Base-by-base conservation (phyloP, 2,797 vertebrate genomes). In the Argyrosomus regius region DNA sequence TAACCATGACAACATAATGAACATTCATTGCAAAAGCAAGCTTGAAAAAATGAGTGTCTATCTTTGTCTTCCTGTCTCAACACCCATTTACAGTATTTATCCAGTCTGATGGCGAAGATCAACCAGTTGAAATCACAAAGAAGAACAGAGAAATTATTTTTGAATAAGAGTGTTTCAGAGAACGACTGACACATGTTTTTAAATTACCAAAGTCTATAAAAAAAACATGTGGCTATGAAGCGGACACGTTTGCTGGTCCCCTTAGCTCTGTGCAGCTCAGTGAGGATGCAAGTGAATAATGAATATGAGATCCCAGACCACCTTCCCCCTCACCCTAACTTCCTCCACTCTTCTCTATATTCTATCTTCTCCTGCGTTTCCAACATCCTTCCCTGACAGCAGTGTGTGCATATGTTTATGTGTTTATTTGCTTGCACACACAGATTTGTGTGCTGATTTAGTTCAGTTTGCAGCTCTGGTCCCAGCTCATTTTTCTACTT, bases 401-500 rank as follows among this genome's bases (percentile, higher is more conserved):
- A 35, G 24, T 62, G 49, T 18, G 20, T 66, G 52, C 56, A 28
- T 65, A 22, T 56, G 62, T 80, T 49, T 75, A 12, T 84, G 16
- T 72, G 75, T 77, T 78, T 57, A 57, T 86, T 72, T 16, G n/a
- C 16, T 48, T 54, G 22, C 22, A 56, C 35, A 31, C 4, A 17
- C 4, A 45, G 64, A 72, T 81, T 58, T 76, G 72, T 68, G 43
- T 49, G 57, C 65, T 62, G 43, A 74, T 87, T 89, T 77, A 26
- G 48, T 75, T 91, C 64, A 56, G 31, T 80, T 77, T 66, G 70
- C 70, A 53, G 65, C 75, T 68, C 81, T 69, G 49, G 61, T 58
- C 70, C 71, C 58, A 61, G 86, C 81, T 92, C 35, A 59, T 68
- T 90, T 90, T 84, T 86, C 75, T 87, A 58, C 75, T 22, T 54